A percentile compares a stretch with the other conserved stretches of the same genome.
Evolutionary conservation across 2,797 vertebrate species (phyloP).

Genomic region (Amblyopsis hoosieri): DNA sequence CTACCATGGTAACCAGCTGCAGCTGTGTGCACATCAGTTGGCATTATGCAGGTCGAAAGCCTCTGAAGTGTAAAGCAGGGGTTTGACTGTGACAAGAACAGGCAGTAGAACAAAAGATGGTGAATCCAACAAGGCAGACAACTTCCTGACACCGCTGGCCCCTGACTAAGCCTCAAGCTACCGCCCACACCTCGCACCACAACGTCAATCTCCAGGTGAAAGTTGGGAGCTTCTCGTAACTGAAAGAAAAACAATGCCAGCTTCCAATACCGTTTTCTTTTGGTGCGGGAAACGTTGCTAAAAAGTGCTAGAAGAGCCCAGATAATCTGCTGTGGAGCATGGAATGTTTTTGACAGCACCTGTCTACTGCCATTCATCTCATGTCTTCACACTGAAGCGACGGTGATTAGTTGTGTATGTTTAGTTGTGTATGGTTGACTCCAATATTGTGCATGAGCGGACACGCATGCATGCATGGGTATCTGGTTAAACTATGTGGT

Average conservation of each 20-base stretch:
- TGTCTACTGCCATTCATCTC: slow-evolving; percentile 27
- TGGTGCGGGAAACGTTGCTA: slow-evolving; percentile 5
- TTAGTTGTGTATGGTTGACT: slow-evolving; percentile 23
- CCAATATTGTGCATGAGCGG: slow-evolving; percentile 1
- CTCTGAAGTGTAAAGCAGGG: not conserved
- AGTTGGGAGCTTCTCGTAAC: slow-evolving; percentile 12
- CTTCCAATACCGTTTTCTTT: slow-evolving; percentile 21
- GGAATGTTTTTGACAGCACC: slow-evolving; percentile 36
- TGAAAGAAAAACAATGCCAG: slow-evolving; percentile 28
- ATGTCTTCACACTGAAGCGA: slow-evolving; percentile 23
- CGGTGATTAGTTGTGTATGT: slow-evolving; percentile 30
- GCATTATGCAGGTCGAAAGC: slow-evolving; percentile 5
- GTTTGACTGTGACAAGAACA: slow-evolving; percentile 32
- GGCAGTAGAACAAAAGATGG: slow-evolving; percentile 34
- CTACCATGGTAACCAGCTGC: slow-evolving; percentile 35
- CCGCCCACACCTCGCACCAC: not conserved
- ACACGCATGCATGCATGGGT: slow-evolving; percentile 16
- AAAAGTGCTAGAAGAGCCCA: slow-evolving; percentile 13
- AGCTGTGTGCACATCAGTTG: slow-evolving; percentile 43
- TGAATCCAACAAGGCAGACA: slow-evolving; percentile 29
- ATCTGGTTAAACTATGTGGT: slow-evolving; percentile 23
- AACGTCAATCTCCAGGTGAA: slow-evolving; percentile 32
- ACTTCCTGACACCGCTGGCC: slow-evolving; percentile 28
- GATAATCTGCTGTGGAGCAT: slow-evolving; percentile 11
- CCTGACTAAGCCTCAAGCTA: not conserved